Base-by-base conservation (phyloP, 2,113 vertebrate genomes). In the Zootoca vivipara region DNA sequence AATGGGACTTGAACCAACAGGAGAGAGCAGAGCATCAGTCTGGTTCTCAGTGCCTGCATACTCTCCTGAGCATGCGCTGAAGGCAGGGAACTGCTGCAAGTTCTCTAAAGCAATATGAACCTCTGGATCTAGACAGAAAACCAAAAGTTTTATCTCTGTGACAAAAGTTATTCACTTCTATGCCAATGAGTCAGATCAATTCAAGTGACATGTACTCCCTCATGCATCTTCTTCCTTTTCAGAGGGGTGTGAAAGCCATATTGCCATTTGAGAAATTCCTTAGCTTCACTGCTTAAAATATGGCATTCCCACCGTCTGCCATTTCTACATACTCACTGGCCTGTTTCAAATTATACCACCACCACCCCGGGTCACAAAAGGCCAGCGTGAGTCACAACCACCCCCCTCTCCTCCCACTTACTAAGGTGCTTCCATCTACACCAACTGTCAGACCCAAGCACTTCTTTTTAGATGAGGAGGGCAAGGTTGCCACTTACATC, bases 71-170 rank as follows among this genome's bases (percentile, higher is more conserved):
- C 89, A 96, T 94, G 97, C 97, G 3, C 97, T 98, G 90, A 99
- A 99, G 70, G 98, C 98, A 94, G 99, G 99, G 93, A 99, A 99
- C 95, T 99, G 98, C 94, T 99, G 98, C 85, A 99, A 97, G 96
- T 99, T 99, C 96, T 99, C 99, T n/a, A 99, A 94, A 62, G 98
- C 98, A 93, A 99, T 99, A 90, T 98, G 98, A 90, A 99, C 98
- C 95, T 99, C 99, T 9, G 99, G 98, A 95, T 99, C 99, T 99
- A 95, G 82, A 91, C 58, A 89, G 28, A 89, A 93, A 90, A 89
- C 69, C 10, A 84, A 35, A 22, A 92, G 89, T 12, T 56, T 33
- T 15, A 40, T 13, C 24, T n/a, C 38, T 77, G 13, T 4, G 58
- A 62, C 16, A 62, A 62, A 62, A 62, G 18, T 5, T 20, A 62